Percentiles rank a stretch among this genome's conserved stretches.
Evolutionary conservation across 2,113 vertebrate species (phyloP).

Genomic region (Laticauda laticaudata): DNA sequence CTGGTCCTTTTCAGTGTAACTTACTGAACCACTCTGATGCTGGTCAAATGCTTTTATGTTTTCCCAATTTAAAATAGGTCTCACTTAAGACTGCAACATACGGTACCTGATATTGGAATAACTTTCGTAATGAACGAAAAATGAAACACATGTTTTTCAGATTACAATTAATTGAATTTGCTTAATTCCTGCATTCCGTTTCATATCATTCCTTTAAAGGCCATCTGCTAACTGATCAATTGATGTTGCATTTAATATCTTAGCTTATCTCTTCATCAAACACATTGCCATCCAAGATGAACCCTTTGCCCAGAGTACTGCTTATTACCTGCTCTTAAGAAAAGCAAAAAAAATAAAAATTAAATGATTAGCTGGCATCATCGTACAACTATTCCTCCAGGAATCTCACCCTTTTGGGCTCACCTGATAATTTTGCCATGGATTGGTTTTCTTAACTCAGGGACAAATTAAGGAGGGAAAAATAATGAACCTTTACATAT

Average conservation of each 20-base stretch:
- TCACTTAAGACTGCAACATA: constrained; percentile 29
- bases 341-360: neutral
- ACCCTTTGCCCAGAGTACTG: neutral
- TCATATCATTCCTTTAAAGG: constrained; percentile 23
- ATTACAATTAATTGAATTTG: constrained; percentile 33
- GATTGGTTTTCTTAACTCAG: neutral
- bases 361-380: neutral
- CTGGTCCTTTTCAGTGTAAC: neutral
- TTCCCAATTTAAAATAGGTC: constrained; percentile 32
- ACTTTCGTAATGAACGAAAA: constrained; percentile 31
- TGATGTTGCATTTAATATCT: neutral
- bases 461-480: neutral
- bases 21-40: constrained; percentile 22
- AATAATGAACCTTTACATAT: neutral
- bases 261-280: constrained; percentile 24
- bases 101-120: constrained; percentile 18
- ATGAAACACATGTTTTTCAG: constrained; percentile 33
- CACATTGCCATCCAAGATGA: neutral
- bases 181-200: constrained; percentile 9
- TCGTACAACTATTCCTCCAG: neutral
- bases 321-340: constrained; percentile 11
- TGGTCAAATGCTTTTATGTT: constrained; percentile 10
- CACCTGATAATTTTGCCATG: neutral
- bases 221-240: constrained; percentile 37
- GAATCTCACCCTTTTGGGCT: neutral